phyloP scores from a whole-genome alignment of 2,888 invertebrate genomes.

The Drosophila nr. medialis region DNA sequence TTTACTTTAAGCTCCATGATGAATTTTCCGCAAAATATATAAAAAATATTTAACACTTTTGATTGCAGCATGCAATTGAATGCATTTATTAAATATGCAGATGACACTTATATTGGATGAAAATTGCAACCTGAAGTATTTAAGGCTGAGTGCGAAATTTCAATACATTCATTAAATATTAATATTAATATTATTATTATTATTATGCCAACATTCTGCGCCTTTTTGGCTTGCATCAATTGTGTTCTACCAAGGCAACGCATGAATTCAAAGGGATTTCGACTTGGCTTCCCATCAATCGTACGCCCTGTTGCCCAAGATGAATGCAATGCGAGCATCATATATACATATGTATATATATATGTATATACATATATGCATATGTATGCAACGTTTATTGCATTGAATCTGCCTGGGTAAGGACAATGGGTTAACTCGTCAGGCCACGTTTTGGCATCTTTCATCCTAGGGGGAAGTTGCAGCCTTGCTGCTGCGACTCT shows the following conservation, averaged over 20 bases:
- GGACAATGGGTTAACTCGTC: neutral
- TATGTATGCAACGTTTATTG: conserved; percentile 2
- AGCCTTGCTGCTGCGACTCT: conserved; percentile 12
- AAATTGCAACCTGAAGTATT: neutral
- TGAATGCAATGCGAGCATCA: conserved; percentile 41
- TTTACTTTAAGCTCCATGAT: neutral
- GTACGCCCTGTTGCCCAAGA: conserved; percentile 67
- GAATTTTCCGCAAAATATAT: neutral
- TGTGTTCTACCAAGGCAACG: neutral
- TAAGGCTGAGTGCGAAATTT: neutral
- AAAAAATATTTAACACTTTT: neutral
- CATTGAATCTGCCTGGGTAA: neutral
- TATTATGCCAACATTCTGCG: neutral
- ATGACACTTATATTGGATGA: neutral
- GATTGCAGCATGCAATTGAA: neutral
- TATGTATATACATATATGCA: neutral
- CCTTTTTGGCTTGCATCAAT: neutral
- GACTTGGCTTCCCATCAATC: conserved; percentile 53
- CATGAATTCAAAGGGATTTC: neutral
- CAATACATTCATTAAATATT: neutral
- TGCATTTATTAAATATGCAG: neutral
- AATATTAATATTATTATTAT: neutral
- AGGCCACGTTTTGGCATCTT: conserved; percentile 7
- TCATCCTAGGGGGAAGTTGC: conserved; percentile 14
- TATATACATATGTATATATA: conserved; percentile 14